Base-by-base conservation (phyloP, 2,797 vertebrate genomes). In the Rhinatrema bivittatum region DNA sequence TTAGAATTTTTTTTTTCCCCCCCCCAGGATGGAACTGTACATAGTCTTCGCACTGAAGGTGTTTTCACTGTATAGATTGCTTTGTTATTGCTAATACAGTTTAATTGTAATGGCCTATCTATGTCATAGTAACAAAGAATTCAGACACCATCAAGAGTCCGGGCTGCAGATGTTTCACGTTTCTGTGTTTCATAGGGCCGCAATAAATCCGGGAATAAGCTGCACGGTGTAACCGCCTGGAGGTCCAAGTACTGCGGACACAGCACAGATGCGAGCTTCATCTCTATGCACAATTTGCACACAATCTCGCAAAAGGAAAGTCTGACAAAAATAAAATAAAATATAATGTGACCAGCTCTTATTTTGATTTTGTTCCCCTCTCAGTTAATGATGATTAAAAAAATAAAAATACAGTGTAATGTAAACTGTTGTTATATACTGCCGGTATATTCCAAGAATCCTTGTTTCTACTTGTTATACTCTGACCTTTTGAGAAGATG, bases 401-500 rank as follows among this genome's bases (percentile, higher is more conserved):
- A 42, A 6, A 7, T 14, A 5, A 31, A 50, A 45, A 22, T 27
- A 14, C 24, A 35, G 29, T 32, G 32, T 23, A 8, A 20, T 52
- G 41, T 32, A 33, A 53, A 52, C 42, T 5, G 2, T 10, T 51
- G 35, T n/a, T 51, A 25, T 39, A 51, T 49, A 52, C 42, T 35
- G 12, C 54, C 37, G 49, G 36, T 51, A 42, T 6, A 41, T 50
- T 50, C 46, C 46, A 36, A 36, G 39, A 50, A 37, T 31, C 53
- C 41, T 74, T 67, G 73, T 74, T 74, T 77, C 64, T 74, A 73
- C 66, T 76, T 23, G 5, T 60, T 53, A 55, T 32, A 29, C 76
- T 75, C 72, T 67, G 27, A 72, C 69, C 74, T 78, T 45, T 73
- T 24, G 35, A 69, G 69, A 76, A 68, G 73, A 40, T 65, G 67